Evolutionary conservation across 2,113 vertebrate genomes (phyloP).

Genomic region (Leptobrachium ailaonicum): DNA sequence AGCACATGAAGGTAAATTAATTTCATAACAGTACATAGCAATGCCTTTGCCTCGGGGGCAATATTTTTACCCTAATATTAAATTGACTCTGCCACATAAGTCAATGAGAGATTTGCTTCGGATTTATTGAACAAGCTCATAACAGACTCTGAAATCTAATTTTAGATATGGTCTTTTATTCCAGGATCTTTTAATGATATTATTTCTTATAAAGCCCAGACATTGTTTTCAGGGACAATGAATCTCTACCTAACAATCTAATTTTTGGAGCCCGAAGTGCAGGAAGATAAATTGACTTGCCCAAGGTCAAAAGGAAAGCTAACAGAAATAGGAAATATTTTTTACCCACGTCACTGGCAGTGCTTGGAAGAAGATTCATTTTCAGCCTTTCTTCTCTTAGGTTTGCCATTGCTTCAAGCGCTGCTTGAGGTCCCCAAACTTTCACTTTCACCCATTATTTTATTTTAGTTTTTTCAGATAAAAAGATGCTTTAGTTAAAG

Average conservation of each 20-base stretch:
- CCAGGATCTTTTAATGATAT: conserved; percentile 14
- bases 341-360: not conserved
- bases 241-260: conserved; percentile 16
- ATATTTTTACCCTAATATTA: not conserved
- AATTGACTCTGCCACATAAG: not conserved
- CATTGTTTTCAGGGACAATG: conserved; percentile 18
- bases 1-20: too few relatives aligned
- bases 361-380: too few relatives aligned
- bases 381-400: too few relatives aligned
- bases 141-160: conserved; percentile 2
- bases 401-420: too few relatives aligned
- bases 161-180: conserved; percentile 14
- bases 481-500: too few relatives aligned
- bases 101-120: not conserved
- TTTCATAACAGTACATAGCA: too few relatives aligned
- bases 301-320: conserved; percentile 13
- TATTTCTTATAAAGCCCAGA: conserved; percentile 20
- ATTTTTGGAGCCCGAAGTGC: conserved; percentile 23
- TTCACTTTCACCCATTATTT: too few relatives aligned
- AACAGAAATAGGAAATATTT: conserved; percentile 2
- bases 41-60: not conserved
- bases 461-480: too few relatives aligned
- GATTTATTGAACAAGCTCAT: not conserved
- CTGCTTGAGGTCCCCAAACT: too few relatives aligned
- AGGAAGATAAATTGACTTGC: conserved; percentile 27